A percentile compares a stretch with the other conserved stretches of the same genome.
Conservation (phyloP, 1,140 invertebrate species). For the Hylaeus anthracinus region DNA sequence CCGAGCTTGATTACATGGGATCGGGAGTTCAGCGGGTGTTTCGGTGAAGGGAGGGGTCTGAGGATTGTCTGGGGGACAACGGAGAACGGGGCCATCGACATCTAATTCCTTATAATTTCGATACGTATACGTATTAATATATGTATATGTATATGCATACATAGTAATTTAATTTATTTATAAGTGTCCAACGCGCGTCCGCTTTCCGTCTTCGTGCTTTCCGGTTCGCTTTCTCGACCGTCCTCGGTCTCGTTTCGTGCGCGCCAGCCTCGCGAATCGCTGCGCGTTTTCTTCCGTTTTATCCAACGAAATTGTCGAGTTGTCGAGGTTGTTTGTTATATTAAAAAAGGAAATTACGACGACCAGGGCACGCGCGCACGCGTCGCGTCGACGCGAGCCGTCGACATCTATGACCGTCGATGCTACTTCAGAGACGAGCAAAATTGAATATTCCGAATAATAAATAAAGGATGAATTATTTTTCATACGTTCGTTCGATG, state of each 20-base stretch:
- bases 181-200: conserved; percentile 63
- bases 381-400: too few species aligned
- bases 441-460: too few species aligned
- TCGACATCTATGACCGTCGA: too few species aligned
- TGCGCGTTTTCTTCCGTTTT: neutral
- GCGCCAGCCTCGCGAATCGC: neutral
- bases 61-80: conserved; percentile 30
- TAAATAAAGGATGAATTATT: too few species aligned
- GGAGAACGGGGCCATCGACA: conserved; percentile 60
- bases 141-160: conserved; percentile 75
- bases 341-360: too few species aligned
- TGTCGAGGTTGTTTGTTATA: too few species aligned
- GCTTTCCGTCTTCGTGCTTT: conserved; percentile 26
- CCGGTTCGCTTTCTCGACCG: conserved; percentile 16
- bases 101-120: conserved; percentile 73
- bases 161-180: conserved; percentile 73
- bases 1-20: conserved; percentile 50
- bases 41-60: neutral
- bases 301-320: too few species aligned
- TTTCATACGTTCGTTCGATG: too few species aligned
- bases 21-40: conserved; percentile 43
- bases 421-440: too few species aligned
- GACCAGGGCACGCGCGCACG: too few species aligned
- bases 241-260: conserved; percentile 38
- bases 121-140: conserved; percentile 76